Evolutionary conservation across 1,140 invertebrate species (phyloP).

Genomic region (Neodiprion fabricii): DNA sequence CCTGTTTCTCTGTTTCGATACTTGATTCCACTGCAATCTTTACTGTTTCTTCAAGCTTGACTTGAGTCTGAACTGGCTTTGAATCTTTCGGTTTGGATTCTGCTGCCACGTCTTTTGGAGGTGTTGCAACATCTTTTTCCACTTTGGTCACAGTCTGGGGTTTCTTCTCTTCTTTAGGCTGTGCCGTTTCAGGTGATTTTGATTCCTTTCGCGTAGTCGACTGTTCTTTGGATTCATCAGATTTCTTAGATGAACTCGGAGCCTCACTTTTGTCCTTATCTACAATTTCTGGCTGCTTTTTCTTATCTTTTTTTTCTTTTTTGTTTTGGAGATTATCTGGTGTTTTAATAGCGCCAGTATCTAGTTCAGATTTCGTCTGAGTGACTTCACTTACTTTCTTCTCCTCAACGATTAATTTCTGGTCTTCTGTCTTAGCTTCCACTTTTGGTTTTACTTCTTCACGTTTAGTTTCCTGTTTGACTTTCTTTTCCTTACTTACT

Average conservation of each 20-base stretch:
- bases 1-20: not conserved
- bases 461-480: conserved; percentile 16
- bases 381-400: conserved; percentile 9
- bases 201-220: not conserved
- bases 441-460: conserved; percentile 28
- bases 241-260: not conserved
- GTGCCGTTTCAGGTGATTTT: not conserved
- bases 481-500: conserved; percentile 20
- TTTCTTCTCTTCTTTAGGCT: not conserved
- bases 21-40: not conserved
- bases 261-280: conserved; percentile 10
- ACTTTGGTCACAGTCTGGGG: not conserved
- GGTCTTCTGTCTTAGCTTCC: not conserved
- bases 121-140: not conserved
- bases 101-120: not conserved
- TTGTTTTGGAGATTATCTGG: not conserved
- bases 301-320: not conserved
- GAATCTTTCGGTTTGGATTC: not conserved
- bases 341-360: not conserved
- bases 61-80: not conserved
- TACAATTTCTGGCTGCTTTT: not conserved
- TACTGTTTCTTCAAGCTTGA: not conserved
- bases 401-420: not conserved
- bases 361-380: not conserved
- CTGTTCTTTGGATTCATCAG: not conserved